Evolutionary conservation across 2,888 invertebrate species (phyloP), one percentile per base, ranked within the genome.

Genomic region (Spodoptera picta): DNA sequence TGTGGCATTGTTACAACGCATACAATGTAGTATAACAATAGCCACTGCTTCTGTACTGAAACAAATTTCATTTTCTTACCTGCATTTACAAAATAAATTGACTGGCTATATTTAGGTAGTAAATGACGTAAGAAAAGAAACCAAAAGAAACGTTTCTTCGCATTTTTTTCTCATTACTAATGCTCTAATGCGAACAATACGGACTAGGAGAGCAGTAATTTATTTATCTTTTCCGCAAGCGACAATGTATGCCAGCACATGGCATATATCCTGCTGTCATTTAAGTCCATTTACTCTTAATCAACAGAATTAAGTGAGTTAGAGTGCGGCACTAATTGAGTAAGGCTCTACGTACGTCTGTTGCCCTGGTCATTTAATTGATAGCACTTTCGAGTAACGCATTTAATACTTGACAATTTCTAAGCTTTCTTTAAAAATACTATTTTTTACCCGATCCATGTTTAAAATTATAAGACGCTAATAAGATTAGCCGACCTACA

Each of bases 301-400:
- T 70, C 46, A 73, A 43, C 11, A 41, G 27, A 52, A 41, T 72
- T 73, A 63, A 56, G 64, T 50, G 45, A 72, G 60, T 55, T 60
- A 56, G 67, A 69, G 68, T 70, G 73, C n/a, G 45, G n/a, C 41
- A 9, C 46, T 73, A 72, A 73, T 69, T 73, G 68, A 73, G 54
- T 51, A 51, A 69, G 31, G 49, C 44, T 47, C 19, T 47, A 45
- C 48, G 68, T 58, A 45, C 48, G 68, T 58, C 58, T 58, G 71
- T 43, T 58, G 27, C 48, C 23, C 27, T 53, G 46, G 48, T 50
- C 65, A 53, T 51, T 19, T 66, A 59, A 60, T 55, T 36, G 47
- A 60, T 47, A 27, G 41, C 24, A 23, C 19, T 24, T 10, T 43
- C 14, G n/a, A 65, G n/a, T n/a, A 27, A 54, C 5, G 6, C 36